phyloP scores from a whole-genome alignment of 2,888 invertebrate genomes.

The Agonum fuliginosum region DNA sequence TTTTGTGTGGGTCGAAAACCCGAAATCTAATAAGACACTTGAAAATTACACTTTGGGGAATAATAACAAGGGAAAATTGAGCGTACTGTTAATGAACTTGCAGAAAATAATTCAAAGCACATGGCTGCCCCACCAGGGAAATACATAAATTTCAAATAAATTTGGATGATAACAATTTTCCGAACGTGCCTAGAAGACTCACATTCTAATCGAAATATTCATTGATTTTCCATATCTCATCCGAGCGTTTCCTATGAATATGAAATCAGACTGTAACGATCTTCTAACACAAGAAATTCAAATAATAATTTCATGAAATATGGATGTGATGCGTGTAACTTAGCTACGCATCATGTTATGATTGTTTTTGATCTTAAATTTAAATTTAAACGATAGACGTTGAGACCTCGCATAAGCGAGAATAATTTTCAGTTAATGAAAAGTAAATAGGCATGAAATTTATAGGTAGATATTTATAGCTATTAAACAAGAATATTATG shows the following conservation, averaged over 20 bases:
- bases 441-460: too few species aligned
- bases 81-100: not conserved
- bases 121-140: not conserved
- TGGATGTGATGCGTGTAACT: conserved; percentile 23
- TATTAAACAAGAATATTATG: too few species aligned
- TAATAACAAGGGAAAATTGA: not conserved
- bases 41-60: not conserved
- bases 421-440: too few species aligned
- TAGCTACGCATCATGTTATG: too few species aligned
- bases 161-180: not conserved
- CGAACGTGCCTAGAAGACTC: not conserved
- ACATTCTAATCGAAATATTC: conserved; percentile 34
- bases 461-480: too few species aligned
- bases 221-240: conserved; percentile 49
- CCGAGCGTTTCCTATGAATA: conserved; percentile 36
- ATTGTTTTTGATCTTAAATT: too few species aligned
- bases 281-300: conserved; percentile 39
- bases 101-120: not conserved
- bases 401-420: too few species aligned
- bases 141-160: too few species aligned
- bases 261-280: conserved; percentile 50
- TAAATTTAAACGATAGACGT: too few species aligned
- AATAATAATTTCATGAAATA: conserved; percentile 47
- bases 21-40: not conserved
- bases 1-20: not conserved